Evolutionary conservation across 2,797 vertebrate genomes (phyloP).

Genomic region (Cuniculus paca): DNA sequence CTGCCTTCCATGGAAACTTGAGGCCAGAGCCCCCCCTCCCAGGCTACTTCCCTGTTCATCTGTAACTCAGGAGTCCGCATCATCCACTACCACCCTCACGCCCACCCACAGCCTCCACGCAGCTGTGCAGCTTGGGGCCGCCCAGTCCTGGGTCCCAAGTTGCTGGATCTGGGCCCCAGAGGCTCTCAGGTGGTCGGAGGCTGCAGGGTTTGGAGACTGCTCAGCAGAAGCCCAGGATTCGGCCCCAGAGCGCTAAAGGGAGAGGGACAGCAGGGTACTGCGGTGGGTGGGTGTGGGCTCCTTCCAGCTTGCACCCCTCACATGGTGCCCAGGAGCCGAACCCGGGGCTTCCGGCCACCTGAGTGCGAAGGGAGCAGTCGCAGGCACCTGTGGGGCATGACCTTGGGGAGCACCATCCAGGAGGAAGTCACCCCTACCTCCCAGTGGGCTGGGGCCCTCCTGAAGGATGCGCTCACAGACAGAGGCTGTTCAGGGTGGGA

Average conservation of each 20-base stretch:
- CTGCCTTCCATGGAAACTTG: background rate
- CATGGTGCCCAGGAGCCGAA: background rate
- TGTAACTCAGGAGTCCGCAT: background rate
- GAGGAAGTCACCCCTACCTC: background rate
- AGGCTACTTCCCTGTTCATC: background rate
- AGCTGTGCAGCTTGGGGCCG: background rate
- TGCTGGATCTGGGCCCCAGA: background rate
- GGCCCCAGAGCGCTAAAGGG: background rate
- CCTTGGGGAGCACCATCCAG: background rate
- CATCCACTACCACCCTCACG: background rate
- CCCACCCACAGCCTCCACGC: background rate
- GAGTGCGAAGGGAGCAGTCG: background rate
- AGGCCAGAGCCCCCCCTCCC: background rate
- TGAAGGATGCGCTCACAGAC: background rate
- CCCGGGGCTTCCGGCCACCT: background rate
- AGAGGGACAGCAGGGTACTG: background rate
- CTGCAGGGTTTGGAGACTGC: background rate
- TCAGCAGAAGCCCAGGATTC: accelerated
- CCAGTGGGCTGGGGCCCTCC: background rate
- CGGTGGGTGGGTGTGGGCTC: background rate
- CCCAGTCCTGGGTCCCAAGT: background rate
- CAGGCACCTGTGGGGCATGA: background rate
- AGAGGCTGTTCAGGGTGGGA: background rate
- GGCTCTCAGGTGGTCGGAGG: background rate
- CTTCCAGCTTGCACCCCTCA: background rate